Evolutionary conservation across 2,888 invertebrate genomes (phyloP).

Genomic region (Drosophila colorata): DNA sequence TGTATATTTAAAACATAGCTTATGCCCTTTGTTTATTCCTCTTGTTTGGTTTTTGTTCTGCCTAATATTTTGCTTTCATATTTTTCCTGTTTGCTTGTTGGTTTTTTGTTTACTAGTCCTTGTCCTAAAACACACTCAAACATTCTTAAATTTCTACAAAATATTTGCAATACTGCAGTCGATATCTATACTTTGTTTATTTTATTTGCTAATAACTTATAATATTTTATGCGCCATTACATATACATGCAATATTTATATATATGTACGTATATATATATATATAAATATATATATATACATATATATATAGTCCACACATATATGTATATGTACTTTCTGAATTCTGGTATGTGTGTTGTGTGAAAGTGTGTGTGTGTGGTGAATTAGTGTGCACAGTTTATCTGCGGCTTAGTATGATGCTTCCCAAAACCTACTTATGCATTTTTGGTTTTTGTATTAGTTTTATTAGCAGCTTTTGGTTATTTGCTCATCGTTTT

Average conservation of each 20-base stretch:
- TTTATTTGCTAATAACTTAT: conserved; percentile 28
- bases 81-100: conserved; percentile 47
- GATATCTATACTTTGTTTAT: conserved; percentile 78
- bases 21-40: conserved; percentile 51
- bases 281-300: conserved; percentile 30
- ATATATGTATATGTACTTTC: conserved; percentile 32
- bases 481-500: conserved; percentile 77
- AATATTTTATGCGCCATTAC: conserved; percentile 32
- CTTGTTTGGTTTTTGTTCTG: conserved; percentile 32
- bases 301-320: conserved; percentile 33
- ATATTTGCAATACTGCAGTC: conserved; percentile 84
- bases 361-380: conserved; percentile 37
- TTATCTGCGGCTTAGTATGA: conserved; percentile 42
- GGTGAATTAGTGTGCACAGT: conserved; percentile 34
- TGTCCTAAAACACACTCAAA: conserved; percentile 71
- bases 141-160: conserved; percentile 84
- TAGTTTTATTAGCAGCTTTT: conserved; percentile 74
- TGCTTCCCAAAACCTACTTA: conserved; percentile 52
- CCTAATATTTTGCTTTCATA: conserved; percentile 46
- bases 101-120: conserved; percentile 40
- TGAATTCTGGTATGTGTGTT: conserved; percentile 23
- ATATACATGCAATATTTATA: conserved; percentile 42
- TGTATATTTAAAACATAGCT: conserved; percentile 71
- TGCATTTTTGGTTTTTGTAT: conserved; percentile 38
- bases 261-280: conserved; percentile 10